Percentiles rank a stretch among this genome's conserved stretches.
These are phyloP conservation scores for Carollia perspicillata DNA, from an alignment of 2,113 vertebrate genomes.

Conservation along the genomic window DNA sequence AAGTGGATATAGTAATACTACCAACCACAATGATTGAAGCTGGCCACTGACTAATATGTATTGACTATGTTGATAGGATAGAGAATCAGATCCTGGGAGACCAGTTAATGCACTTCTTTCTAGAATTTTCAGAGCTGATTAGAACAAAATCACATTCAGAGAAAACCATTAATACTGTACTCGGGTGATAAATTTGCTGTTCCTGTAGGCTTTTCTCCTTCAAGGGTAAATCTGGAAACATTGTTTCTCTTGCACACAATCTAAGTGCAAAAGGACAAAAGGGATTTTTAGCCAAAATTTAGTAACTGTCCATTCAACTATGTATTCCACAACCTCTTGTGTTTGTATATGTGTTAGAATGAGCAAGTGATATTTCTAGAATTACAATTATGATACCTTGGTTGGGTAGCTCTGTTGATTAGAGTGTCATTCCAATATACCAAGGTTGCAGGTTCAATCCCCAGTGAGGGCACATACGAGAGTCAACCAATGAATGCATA, in stretches of 20 bases:
- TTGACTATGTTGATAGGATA: neutral
- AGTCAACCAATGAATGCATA: too few species aligned
- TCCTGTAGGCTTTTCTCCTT: slow-evolving; percentile 10
- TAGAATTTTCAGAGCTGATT: slow-evolving; percentile 31
- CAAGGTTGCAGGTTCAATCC: neutral
- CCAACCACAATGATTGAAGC: neutral
- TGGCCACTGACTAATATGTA: neutral
- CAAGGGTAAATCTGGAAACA: neutral
- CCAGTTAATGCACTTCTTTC: neutral
- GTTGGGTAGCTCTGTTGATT: too few species aligned
- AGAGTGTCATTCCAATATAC: too few species aligned
- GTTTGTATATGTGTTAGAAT: neutral
- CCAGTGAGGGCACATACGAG: neutral
- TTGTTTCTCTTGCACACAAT: neutral
- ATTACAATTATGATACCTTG: neutral
- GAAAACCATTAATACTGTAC: neutral
- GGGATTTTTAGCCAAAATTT: neutral
- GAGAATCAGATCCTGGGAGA: slow-evolving; percentile 39
- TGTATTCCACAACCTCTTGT: neutral
- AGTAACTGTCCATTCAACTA: neutral
- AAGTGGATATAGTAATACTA: slow-evolving; percentile 39
- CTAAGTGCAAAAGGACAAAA: slow-evolving; percentile 30
- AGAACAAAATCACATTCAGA: slow-evolving; percentile 19
- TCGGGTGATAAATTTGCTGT: slow-evolving; percentile 37
- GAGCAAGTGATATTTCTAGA: neutral